Evolutionary conservation across 2,113 vertebrate species (phyloP), one percentile per base, ranked within the genome.

Genomic region (Varanus salvator): DNA sequence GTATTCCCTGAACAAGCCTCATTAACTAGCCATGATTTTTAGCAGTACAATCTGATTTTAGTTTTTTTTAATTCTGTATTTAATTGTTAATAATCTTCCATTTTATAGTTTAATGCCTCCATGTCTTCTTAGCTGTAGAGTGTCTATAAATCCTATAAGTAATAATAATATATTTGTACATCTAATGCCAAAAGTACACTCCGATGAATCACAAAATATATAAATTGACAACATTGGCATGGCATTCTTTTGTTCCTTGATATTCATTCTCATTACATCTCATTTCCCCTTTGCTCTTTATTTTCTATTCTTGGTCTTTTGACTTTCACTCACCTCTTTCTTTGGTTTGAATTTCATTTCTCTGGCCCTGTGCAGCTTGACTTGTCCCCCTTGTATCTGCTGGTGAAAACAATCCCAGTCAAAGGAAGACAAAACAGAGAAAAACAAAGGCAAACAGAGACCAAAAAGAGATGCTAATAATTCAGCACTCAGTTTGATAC

Each of bases 351-450:
- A 69, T 88, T 78, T 89, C 82, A 31, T 6, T 48, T 92, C 23
- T 93, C 54, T 72, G 2, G 66, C 84, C 92, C 38, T 21, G 90
- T 91, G 91, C 69, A 77, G 25, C 38, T 91, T 90, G 54, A 7
- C 75, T 74, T 69, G 74, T 77, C 17, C 25, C 64, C 44, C 44
- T 44, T 84, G 34, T 90, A 90, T 60, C 23, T 86, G 64, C 50
- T 85, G 71, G 15, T 3, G 0, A 4, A 80, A 80, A 66, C 0
- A 75, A 90, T 89, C 48, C 4, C 23, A 50, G 48, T 66, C 44
- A 80, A 89, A 93, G 8, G 29, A 84, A 87, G 88, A 71, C 90
- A 2, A 74, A 1, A 90, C 90, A 6, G 9, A 87, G 82, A 93
- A 80, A 87, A 82, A 17, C 81, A 77, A 69, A 12, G 90, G 8